Conservation (phyloP, 2,113 vertebrate species). For the Cololabis saira region DNA sequence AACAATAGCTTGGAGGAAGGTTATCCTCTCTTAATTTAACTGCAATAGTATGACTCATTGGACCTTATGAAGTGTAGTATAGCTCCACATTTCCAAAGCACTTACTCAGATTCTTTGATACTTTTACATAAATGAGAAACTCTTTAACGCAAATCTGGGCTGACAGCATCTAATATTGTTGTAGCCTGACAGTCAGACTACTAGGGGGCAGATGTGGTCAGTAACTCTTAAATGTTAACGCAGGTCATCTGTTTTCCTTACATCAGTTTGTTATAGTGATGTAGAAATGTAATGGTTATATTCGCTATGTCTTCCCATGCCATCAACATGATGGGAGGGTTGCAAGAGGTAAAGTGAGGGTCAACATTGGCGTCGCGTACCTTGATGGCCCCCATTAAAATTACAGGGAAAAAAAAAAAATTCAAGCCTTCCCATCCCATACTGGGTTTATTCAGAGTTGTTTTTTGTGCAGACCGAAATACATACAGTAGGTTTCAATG, state of each 20-base stretch:
- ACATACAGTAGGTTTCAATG: too few relatives aligned
- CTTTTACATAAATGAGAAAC: conserved; percentile 20
- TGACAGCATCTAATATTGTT: conserved; percentile 7
- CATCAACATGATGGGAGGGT: not conserved
- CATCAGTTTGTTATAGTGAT: not conserved
- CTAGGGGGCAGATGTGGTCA: conserved; percentile 1
- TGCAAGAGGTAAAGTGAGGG: too few relatives aligned
- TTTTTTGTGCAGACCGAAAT: too few relatives aligned
- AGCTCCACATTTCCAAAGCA: conserved; percentile 19
- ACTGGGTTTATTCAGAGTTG: too few relatives aligned
- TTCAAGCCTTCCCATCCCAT: too few relatives aligned
- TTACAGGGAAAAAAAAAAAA: too few relatives aligned
- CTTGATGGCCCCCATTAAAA: too few relatives aligned
- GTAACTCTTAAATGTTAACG: conserved; percentile 17
- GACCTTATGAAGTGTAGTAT: conserved; percentile 16
- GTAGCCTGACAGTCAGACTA: conserved; percentile 15
- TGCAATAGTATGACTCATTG: conserved; percentile 28
- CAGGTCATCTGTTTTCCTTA: conserved; percentile 1
- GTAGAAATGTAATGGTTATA: not conserved
- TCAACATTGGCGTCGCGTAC: too few relatives aligned
- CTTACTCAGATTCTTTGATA: conserved; percentile 39
- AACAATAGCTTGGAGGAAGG: not conserved
- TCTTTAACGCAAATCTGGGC: conserved; percentile 3
- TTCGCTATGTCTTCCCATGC: not conserved
- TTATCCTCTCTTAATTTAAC: conserved; percentile 22